A percentile compares a stretch with the other conserved stretches of the same genome.
Conservation (phyloP, 2,888 invertebrate genomes). For the Eulithis prunata region DNA sequence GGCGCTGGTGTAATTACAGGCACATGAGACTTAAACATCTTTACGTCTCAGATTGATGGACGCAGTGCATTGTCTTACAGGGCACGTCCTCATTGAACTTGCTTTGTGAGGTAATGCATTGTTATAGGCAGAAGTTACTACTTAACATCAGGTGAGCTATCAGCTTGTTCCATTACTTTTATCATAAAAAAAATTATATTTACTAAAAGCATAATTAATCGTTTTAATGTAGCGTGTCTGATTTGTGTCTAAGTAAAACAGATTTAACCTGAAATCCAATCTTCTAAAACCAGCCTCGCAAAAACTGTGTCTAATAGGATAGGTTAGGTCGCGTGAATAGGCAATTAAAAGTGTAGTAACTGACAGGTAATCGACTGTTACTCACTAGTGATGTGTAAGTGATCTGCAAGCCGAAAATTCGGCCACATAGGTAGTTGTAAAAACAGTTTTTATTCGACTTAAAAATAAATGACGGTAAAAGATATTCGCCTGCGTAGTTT, state of each 20-base stretch:
- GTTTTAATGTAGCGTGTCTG: constrained; percentile 1
- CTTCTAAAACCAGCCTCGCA: constrained; percentile 11
- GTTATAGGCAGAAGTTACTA: no score
- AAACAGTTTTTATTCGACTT: background rate
- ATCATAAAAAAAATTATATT: no score
- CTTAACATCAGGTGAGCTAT: no score
- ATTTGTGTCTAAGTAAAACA: constrained; percentile 14
- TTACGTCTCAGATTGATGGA: no score
- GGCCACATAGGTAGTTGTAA: background rate
- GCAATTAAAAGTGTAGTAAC: constrained; percentile 19
- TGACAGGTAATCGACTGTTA: constrained; percentile 13
- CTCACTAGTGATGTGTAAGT: constrained; percentile 17
- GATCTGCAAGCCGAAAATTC: constrained; percentile 7
- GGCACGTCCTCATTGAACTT: no score
- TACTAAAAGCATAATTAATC: no score
- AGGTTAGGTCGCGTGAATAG: constrained; percentile 15
- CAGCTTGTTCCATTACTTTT: no score
- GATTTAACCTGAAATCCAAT: constrained; percentile 22
- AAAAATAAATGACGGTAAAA: background rate
- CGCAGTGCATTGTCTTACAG: no score
- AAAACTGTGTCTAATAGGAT: constrained; percentile 20
- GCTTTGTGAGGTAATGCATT: no score
- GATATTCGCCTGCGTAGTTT: background rate
- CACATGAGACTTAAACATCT: no score
- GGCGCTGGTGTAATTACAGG: no score